Evolutionary conservation across 2,797 vertebrate genomes (phyloP).

Genomic region (Melanotaenia boesemani): DNA sequence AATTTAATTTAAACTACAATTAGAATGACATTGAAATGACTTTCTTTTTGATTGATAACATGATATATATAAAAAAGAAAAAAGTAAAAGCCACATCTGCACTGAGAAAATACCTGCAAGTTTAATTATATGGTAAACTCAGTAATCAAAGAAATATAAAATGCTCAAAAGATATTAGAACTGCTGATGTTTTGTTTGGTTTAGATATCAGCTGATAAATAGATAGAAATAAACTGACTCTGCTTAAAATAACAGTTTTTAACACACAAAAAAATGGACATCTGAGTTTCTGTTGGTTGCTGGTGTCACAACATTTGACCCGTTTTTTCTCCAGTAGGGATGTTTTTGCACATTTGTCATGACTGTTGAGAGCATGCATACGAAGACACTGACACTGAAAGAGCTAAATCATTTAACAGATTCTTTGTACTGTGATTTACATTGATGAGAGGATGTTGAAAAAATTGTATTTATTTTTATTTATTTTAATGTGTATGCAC

Average conservation of each 20-base stretch:
- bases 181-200: conserved; percentile 8
- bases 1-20: neutral
- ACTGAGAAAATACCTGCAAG: neutral
- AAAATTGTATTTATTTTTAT: conserved; percentile 16
- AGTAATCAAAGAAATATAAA: neutral
- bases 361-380: conserved; percentile 10
- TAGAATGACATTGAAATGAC: neutral
- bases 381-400: conserved; percentile 26
- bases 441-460: conserved; percentile 23
- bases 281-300: neutral
- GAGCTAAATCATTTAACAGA: neutral
- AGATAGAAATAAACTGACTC: neutral
- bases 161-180: neutral
- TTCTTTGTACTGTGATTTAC: conserved; percentile 32
- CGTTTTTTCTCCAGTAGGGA: conserved; percentile 6
- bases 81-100: neutral
- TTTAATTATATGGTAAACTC: neutral
- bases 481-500: conserved; percentile 26
- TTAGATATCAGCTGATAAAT: neutral
- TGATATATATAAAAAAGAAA: neutral
- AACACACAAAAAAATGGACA: conserved; percentile 4
- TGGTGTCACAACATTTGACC: neutral
- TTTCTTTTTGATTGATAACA: neutral
- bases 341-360: conserved; percentile 38
- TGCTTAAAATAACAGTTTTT: conserved; percentile 21